Percentiles rank a stretch among this genome's conserved stretches.
Conservation (phyloP, 2,113 vertebrate genomes). For the Bos indicus region DNA sequence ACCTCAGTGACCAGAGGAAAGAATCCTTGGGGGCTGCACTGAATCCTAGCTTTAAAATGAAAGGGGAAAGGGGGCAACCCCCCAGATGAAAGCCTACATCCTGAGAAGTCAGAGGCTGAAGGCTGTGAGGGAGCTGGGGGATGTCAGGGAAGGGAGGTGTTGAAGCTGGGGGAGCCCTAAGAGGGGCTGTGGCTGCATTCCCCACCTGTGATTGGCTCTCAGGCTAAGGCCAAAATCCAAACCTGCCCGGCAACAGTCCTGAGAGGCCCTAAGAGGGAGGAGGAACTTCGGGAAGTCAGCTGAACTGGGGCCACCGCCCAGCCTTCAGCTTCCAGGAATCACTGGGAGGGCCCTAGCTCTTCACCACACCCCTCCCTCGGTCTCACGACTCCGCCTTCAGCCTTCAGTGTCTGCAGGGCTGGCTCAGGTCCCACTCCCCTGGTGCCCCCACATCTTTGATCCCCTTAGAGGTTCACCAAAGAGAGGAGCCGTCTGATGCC, state of each 20-base stretch:
- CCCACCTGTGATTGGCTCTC: slow-evolving; percentile 58
- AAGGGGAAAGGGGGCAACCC: not conserved
- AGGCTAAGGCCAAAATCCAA: not conserved
- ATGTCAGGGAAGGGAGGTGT: not conserved
- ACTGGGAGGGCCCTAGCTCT: not conserved
- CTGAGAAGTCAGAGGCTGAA: not conserved
- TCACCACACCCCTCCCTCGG: not conserved
- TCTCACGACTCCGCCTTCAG: not conserved
- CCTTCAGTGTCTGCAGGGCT: not conserved
- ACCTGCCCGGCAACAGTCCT: slow-evolving; percentile 66
- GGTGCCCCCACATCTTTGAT: not conserved
- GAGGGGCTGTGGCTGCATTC: not conserved
- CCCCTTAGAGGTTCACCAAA: not conserved
- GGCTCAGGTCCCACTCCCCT: not conserved
- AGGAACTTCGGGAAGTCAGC: slow-evolving; percentile 48
- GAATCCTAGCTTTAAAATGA: not conserved
- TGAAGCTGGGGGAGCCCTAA: not conserved
- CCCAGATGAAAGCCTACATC: not conserved
- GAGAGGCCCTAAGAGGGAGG: slow-evolving; percentile 1
- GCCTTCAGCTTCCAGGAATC: slow-evolving; percentile 55
- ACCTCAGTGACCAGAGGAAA: not conserved
- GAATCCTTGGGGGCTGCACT: not conserved
- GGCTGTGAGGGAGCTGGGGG: not conserved
- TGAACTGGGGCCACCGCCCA: slow-evolving; percentile 45
- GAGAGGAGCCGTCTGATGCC: not conserved